A percentile compares a stretch with the other conserved stretches of the same genome.
Conservation (phyloP, 2,888 invertebrate species). For the Halocaridina rubra region DNA sequence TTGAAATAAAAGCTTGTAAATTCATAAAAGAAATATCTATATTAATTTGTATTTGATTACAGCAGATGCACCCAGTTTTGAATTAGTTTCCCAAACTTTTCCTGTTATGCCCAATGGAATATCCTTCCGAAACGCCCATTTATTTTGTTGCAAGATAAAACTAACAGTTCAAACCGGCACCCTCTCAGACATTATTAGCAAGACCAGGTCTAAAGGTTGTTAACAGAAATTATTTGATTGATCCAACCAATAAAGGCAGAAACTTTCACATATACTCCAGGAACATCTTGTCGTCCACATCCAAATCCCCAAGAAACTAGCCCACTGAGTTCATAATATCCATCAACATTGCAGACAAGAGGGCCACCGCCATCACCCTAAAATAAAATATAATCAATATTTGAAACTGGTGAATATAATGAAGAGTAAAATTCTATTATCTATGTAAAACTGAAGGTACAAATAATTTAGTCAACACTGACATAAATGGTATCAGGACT, state of each 20-base stretch:
- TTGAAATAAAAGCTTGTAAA: no score
- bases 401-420: no score
- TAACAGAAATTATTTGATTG: conserved; percentile 95
- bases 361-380: conserved; percentile 96
- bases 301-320: conserved; percentile 86
- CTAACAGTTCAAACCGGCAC: no score
- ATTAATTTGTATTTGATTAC: no score
- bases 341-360: conserved; percentile 90
- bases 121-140: no score
- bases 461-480: neutral
- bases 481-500: neutral
- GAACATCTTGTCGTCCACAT: conserved; percentile 91
- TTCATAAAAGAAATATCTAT: no score
- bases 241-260: conserved; percentile 97
- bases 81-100: no score
- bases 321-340: conserved; percentile 91
- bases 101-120: no score
- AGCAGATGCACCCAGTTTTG: no score
- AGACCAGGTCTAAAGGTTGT: no score
- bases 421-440: neutral
- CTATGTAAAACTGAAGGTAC: neutral
- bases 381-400: conserved; percentile 51
- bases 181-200: no score
- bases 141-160: no score
- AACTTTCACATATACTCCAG: conserved; percentile 97